Conservation (phyloP, 2,888 invertebrate genomes). For the Deilephila porcellus region DNA sequence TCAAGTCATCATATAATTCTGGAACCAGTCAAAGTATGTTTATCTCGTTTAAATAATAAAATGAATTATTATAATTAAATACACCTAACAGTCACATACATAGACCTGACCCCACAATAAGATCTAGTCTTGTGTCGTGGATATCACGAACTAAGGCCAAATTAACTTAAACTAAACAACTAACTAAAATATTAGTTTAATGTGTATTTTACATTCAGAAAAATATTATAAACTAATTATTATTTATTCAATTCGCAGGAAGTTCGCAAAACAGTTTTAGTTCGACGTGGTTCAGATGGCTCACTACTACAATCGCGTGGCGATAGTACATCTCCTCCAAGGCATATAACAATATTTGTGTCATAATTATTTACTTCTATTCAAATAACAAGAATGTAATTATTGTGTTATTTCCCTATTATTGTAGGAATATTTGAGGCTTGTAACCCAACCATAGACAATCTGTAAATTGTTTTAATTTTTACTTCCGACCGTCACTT, state of each 20-base stretch:
- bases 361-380: conserved; percentile 46
- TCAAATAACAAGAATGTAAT: neutral
- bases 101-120: no score
- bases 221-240: neutral
- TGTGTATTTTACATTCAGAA: neutral
- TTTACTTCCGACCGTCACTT: conserved; percentile 44
- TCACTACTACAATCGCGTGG: conserved; percentile 68
- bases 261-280: conserved; percentile 68
- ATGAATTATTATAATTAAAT: no score
- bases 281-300: conserved; percentile 77
- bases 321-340: conserved; percentile 53
- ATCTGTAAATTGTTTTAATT: conserved; percentile 35
- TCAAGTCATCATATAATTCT: conserved; percentile 76
- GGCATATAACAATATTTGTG: conserved; percentile 76
- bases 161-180: no score
- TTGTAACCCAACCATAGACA: conserved; percentile 48
- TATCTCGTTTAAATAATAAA: neutral
- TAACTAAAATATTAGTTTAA: neutral
- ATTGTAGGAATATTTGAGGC: conserved; percentile 36
- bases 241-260: conserved; percentile 60
- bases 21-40: conserved; percentile 66
- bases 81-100: no score
- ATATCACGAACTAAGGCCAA: no score
- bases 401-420: neutral
- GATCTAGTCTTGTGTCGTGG: no score